Base-by-base conservation (phyloP, 2,797 vertebrate genomes). In the Lutjanus argentimaculatus region DNA sequence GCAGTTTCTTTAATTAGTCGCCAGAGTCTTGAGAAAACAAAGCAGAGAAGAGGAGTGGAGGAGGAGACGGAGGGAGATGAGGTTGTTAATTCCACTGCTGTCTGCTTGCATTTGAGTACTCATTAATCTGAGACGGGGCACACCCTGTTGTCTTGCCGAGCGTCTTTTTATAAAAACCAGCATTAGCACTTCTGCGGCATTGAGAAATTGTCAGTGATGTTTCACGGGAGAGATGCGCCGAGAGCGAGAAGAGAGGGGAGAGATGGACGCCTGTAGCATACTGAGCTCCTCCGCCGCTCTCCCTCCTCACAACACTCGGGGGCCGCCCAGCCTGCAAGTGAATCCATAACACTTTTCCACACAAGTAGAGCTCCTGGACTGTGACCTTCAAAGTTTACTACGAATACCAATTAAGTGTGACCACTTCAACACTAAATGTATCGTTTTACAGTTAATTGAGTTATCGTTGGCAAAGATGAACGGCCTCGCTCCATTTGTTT, bases 51-150 rank as follows among this genome's bases (percentile, higher is more conserved):
- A 78, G 80, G 63, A 72, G 68, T 67, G 76, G 73, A 68, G 67
- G 75, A 61, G 80, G 85, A 83, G 77, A 80, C 67, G 86, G 86
- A 88, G 79, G 89, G 80, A 88, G 88, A 92, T 87, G 87, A 91
- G 91, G 90, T 90, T 93, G 93, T 95, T 96, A 95, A 96, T 96
- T 95, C 93, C 90, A 80, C 69, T 57, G 91, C 95, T 96, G 95
- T 96, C 95, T 92, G 92, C 89, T 95, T 91, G 92, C 94, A 95
- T 96, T 95, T 94, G 93, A 94, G 89, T 85, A 86, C 92, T 96
- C 94, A 94, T 96, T 96, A 95, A 95, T 96, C 95, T 95, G 90
- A 85, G 88, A 85, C 69, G 14, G 91, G 89, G 89, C 85, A 83
- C 86, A 86, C 91, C 88, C 90, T 93, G 93, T 93, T 94, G 93